Evolutionary conservation across 2,797 vertebrate species (phyloP), one percentile per base, ranked within the genome.

Genomic region (Taenioides sp.): DNA sequence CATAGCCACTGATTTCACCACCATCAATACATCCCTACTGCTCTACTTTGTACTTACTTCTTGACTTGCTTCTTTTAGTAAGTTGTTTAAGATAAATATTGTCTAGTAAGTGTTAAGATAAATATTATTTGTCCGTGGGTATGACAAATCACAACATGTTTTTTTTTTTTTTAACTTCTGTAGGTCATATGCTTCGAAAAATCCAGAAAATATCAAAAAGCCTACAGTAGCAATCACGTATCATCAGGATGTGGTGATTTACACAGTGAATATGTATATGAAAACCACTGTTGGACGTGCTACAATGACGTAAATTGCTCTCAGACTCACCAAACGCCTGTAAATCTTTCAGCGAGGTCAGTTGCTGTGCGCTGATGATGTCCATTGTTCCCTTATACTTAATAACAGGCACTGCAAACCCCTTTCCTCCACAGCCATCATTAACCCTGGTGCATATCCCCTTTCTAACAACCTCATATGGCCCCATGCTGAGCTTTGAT

Each of bases 401-500:
- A 50, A 16, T 27, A 58, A 78, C 66, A 37, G 60, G 59, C 62
- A 60, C 76, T 52, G 40, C 28, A 66, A 73, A 69, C 71, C 20
- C 28, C 43, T 25, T 7, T 67, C n/a, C 57, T 74, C 70, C 73
- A 22, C 57, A 12, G 25, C 69, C 23, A 50, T 70, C 74, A 78
- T 80, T 69, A 77, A 83, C 72, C 61, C 71, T 16, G 20, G 50
- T 74, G 76, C 77, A 89, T 81, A 88, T 86, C 83, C 75, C 70
- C 28, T 54, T 65, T 84, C 72, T 72, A 78, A 82, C 80, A 75
- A 86, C 85, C 82, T 68, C 68, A 68, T 65, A 25, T 55, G 86
- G 86, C 80, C 84, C 82, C 65, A 22, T 70, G 75, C 81, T 80
- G 77, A 65, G 73, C 78, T 82, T 76, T 77, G 75, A 80, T 73